Conservation (phyloP, 2,797 vertebrate genomes). For the Arnoldichthys spilopterus region DNA sequence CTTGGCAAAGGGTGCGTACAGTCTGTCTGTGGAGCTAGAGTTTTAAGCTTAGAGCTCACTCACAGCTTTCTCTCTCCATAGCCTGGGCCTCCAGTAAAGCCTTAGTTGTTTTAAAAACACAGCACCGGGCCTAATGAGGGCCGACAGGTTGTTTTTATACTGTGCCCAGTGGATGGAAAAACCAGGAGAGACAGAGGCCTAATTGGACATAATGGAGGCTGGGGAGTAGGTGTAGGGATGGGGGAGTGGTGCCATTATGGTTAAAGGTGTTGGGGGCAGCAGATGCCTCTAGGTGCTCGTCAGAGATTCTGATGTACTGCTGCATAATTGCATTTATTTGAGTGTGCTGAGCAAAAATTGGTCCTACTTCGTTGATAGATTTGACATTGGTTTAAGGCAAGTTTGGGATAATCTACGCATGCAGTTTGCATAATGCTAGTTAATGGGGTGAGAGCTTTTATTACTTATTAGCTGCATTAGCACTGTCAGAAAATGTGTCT, state of each 20-base stretch:
- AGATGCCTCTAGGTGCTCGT: background rate
- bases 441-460: background rate
- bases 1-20: background rate
- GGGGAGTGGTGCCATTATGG: background rate
- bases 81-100: slow-evolving; percentile 54
- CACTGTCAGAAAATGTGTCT: background rate
- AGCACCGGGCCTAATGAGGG: slow-evolving; percentile 61
- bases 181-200: slow-evolving; percentile 64
- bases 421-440: background rate
- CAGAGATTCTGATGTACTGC: background rate
- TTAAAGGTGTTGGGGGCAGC: background rate
- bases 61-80: background rate
- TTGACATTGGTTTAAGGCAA: background rate
- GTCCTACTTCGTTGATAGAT: background rate
- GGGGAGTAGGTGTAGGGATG: slow-evolving; percentile 22
- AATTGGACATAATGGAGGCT: slow-evolving; percentile 76
- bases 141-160: slow-evolving; percentile 74
- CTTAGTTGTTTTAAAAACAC: slow-evolving; percentile 67
- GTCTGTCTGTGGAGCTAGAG: background rate
- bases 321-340: background rate
- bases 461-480: background rate
- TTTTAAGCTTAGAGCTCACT: background rate
- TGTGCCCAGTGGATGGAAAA: slow-evolving; percentile 55
- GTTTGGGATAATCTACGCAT: background rate
- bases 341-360: background rate